Evolutionary conservation across 2,113 vertebrate species (phyloP), one percentile per base, ranked within the genome.

Genomic region (Amia ocellicauda): DNA sequence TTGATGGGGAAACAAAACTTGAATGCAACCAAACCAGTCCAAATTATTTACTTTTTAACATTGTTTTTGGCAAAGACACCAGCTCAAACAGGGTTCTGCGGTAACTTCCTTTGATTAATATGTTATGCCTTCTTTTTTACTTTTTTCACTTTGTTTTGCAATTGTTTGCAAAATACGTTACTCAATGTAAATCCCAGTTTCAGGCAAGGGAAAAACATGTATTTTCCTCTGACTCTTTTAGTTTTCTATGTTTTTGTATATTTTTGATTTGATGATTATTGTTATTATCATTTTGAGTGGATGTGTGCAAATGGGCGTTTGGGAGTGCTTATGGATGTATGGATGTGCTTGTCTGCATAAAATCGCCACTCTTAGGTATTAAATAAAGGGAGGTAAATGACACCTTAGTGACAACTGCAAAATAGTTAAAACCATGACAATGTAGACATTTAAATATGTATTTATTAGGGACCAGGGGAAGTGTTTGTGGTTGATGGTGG

Each of bases 141-240:
- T 29, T 60, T 66, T 64, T 68, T 73, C 60, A 20, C 54, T 64
- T 54, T 71, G 68, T 68, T 80, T 85, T 79, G 77, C 83, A 85
- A 74, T 77, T 62, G 79, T 68, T 70, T 73, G 73, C 78, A 69
- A 64, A 65, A n/a, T n/a, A n/a, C n/a, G n/a, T n/a, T 53, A 75
- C 69, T 76, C 64, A 63, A 70, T 84, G 71, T 74, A 67, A 67
- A 68, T 69, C 75, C 36, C 23, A 56, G 26, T 23, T 63, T 76
- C 19, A 20, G 20, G 41, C n/a, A 20, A 40, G n/a, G 5, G 11
- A 36, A 36, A 5, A 7, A 10, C 31, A 36, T 36, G 5, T 36
- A 36, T 36, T 36, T 36, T 36, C 31, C 56, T 58, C 45, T 53
- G 31, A 40, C 53, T 26, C 14, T 16, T 4, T 52, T 28, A 51